A percentile compares a stretch with the other conserved stretches of the same genome.
These are phyloP conservation scores for Panagrolaimus sp. DNA, from an alignment of 1,140 invertebrate species.

Conservation along the genomic window DNA sequence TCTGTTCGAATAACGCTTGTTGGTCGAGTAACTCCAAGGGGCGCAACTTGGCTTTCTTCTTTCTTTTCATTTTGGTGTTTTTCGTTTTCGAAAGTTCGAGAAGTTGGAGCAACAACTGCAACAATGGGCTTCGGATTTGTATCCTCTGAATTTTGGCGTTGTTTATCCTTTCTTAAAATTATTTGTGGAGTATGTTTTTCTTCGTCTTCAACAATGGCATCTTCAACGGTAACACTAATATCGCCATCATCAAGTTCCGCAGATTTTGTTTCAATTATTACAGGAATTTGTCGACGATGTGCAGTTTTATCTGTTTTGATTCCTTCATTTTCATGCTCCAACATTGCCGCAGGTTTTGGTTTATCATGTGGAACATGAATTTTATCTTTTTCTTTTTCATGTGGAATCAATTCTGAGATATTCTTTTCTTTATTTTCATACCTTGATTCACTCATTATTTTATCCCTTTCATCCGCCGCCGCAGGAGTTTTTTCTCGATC, in stretches of 20 bases:
- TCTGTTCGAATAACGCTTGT: too few relatives aligned
- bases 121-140: not conserved
- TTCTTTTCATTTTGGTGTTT: not conserved
- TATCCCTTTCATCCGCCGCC: too few relatives aligned
- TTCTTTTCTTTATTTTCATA: too few relatives aligned
- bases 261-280: not conserved
- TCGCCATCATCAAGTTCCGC: not conserved
- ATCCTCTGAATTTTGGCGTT: not conserved
- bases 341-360: too few relatives aligned
- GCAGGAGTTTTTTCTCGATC: too few relatives aligned
- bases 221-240: not conserved
- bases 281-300: not conserved
- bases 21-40: too few relatives aligned
- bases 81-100: not conserved
- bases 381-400: too few relatives aligned
- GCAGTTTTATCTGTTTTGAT: not conserved
- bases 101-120: not conserved
- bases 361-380: too few relatives aligned
- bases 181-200: not conserved
- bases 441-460: too few relatives aligned
- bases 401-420: too few relatives aligned
- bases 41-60: too few relatives aligned
- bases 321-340: too few relatives aligned
- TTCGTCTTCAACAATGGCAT: not conserved
- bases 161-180: not conserved